phyloP scores from a whole-genome alignment of 2,797 vertebrate genomes.

The Sarcophilus harrisii region DNA sequence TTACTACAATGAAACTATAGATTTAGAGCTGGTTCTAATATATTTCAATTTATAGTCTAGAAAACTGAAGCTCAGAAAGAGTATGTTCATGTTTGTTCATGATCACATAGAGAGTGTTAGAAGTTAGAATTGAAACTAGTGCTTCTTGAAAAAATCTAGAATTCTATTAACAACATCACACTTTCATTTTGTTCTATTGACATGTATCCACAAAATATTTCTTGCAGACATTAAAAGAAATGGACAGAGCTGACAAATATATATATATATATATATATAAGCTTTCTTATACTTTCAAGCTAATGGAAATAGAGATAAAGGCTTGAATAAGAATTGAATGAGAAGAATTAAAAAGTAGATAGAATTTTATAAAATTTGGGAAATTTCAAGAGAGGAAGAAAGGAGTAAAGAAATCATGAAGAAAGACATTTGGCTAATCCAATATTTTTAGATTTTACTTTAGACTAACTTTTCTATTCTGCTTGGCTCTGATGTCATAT shows the following conservation, averaged over 20 bases:
- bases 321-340: background rate
- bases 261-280: no score
- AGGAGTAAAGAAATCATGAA: background rate
- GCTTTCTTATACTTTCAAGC: background rate
- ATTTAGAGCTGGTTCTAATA: background rate
- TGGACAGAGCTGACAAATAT: no score
- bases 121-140: background rate
- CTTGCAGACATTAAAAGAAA: background rate
- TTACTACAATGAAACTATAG: background rate
- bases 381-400: background rate
- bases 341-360: background rate
- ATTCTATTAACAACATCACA: background rate
- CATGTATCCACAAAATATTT: background rate
- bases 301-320: accelerated
- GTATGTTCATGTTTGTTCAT: background rate
- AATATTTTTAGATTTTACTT: slow-evolving; percentile 28
- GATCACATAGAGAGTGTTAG: background rate
- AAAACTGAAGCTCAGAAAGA: background rate
- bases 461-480: slow-evolving; percentile 11
- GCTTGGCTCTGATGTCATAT: background rate
- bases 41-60: background rate
- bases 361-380: background rate
- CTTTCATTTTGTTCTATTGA: background rate
- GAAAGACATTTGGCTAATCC: background rate
- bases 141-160: background rate